Percentiles rank a stretch among this genome's conserved stretches.
These are phyloP conservation scores for Drosophila lacicola DNA, from an alignment of 2,888 invertebrate species.

Conservation along the genomic window DNA sequence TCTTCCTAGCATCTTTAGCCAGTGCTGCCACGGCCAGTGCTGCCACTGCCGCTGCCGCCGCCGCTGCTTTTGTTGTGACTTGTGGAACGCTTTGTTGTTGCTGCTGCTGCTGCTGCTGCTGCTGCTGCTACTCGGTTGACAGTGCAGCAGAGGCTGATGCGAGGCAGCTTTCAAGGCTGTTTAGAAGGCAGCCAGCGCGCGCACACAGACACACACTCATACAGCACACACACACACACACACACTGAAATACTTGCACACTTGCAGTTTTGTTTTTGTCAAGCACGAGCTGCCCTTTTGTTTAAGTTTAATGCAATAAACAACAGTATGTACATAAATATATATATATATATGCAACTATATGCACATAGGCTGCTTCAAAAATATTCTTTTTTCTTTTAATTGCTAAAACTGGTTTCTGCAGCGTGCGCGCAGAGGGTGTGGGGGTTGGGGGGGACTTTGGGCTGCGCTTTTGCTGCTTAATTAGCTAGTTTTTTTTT, in stretches of 20 bases:
- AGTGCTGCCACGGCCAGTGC: constrained; percentile 1
- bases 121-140: constrained; percentile 67
- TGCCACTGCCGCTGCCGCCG: constrained; percentile 12
- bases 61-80: constrained; percentile 76
- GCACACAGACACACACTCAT: constrained; percentile 33
- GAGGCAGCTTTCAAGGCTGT: constrained; percentile 79
- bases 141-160: constrained; percentile 60
- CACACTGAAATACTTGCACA: constrained; percentile 35
- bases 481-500: constrained; percentile 50
- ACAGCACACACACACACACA: constrained; percentile 19
- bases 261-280: constrained; percentile 59
- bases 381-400: constrained; percentile 28
- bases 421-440: background rate
- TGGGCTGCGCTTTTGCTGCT: constrained; percentile 39
- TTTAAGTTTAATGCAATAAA: constrained; percentile 56
- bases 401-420: constrained; percentile 40
- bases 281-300: constrained; percentile 69
- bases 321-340: constrained; percentile 13
- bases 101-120: constrained; percentile 44
- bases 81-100: constrained; percentile 65
- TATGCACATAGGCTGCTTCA: constrained; percentile 7
- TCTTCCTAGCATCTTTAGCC: constrained; percentile 48
- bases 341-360: constrained; percentile 1
- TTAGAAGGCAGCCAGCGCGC: constrained; percentile 71
- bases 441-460: background rate